Evolutionary conservation across 2,888 invertebrate species (phyloP), one percentile per base, ranked within the genome.

Genomic region (Netelia virgata): DNA sequence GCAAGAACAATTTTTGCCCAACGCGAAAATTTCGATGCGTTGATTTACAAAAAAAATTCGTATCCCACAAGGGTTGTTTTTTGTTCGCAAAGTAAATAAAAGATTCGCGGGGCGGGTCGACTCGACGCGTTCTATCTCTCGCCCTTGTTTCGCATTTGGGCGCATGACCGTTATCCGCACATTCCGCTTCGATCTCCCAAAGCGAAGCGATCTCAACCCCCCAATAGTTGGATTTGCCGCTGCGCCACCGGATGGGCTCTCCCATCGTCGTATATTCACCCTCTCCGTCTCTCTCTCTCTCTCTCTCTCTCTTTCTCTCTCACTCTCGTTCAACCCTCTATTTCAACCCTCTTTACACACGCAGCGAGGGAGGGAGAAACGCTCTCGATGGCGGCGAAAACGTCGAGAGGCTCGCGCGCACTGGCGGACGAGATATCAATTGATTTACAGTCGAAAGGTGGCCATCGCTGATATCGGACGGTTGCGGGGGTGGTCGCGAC

Each of bases 361-460:
- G 41, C 11, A 28, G 66, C 57, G 68, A 64, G 53, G 76, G 76
- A 59, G 68, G 47, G 66, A 63, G 59, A 43, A 76, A 75, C 36
- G 57, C 76, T 20, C 55, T 68, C 86, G 76, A 85, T 81, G 83
- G 82, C 85, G 85, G 75, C 82, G 82, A 76, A 77, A 77, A 59
- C 69, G 66, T 69, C 43, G 63, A 68, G 57, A 53, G 57, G 3
- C 73, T 55, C 73, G 41, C 77, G 74, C 81, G 76, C 86, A 86
- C 82, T 82, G 86, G 87, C 86, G 86, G 82, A 78, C 89, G 89
- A 87, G 92, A 92, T 93, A 93, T 93, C 93, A 93, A 93, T 93
- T 93, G 93, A 93, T 93, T 93, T 93, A 93, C 91, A 91, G 93
- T 91, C 90, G 91, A 92, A 93, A 92, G 93, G 93, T 93, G 93